These are phyloP conservation scores for Notarius lentiginosus DNA, from an alignment of 2,113 vertebrate genomes.

Conservation along the genomic window DNA sequence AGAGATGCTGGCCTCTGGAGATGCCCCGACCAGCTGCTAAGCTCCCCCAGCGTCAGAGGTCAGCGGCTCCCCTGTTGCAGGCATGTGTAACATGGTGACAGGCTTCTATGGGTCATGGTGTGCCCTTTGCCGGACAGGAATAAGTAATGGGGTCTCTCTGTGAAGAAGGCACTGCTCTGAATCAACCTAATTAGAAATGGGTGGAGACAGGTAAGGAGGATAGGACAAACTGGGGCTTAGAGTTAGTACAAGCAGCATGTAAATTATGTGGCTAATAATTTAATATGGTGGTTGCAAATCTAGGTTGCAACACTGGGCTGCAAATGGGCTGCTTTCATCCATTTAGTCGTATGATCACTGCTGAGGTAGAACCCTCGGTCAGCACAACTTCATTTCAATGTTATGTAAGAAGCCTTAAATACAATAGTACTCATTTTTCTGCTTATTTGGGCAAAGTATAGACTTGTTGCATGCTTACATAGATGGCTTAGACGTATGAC, in stretches of 20 bases:
- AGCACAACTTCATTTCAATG: background rate
- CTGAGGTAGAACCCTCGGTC: background rate
- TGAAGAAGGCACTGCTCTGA: slow-evolving; percentile 62
- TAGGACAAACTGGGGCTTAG: slow-evolving; percentile 39
- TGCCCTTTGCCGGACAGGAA: slow-evolving; percentile 60
- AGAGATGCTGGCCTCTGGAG: slow-evolving; percentile 50
- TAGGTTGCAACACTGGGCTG: background rate
- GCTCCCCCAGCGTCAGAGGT: slow-evolving; percentile 55
- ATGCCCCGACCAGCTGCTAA: slow-evolving; percentile 68
- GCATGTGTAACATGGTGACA: slow-evolving; percentile 60
- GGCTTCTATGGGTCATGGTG: slow-evolving; percentile 58
- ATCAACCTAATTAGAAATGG: slow-evolving; percentile 69
- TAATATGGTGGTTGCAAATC: slow-evolving; percentile 15
- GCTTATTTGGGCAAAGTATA: background rate
- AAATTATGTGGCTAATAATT: slow-evolving; percentile 25
- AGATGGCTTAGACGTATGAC: background rate
- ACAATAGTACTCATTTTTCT: background rate
- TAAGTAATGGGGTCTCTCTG: slow-evolving; percentile 67
- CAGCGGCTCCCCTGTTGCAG: slow-evolving; percentile 61
- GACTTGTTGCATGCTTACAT: background rate
- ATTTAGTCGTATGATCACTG: background rate
- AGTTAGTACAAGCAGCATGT: slow-evolving; percentile 14
- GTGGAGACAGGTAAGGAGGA: slow-evolving; percentile 31
- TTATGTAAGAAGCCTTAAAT: background rate
- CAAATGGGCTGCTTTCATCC: slow-evolving; percentile 1